Evolutionary conservation across 2,113 vertebrate genomes (phyloP), one percentile per base, ranked within the genome.

Genomic region (Rhinopomastus cyanomelas): DNA sequence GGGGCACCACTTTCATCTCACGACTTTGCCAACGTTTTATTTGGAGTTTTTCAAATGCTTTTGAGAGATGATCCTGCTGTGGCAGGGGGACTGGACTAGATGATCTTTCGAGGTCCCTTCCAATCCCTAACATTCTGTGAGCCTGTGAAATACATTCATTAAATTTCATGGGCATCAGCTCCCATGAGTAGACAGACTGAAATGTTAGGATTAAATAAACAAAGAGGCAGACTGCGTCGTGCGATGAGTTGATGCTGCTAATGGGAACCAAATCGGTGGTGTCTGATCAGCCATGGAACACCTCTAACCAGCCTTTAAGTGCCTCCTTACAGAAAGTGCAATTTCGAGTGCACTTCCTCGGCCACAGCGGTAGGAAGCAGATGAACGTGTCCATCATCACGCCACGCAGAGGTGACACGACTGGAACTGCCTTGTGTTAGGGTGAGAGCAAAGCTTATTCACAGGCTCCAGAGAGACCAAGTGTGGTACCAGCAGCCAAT

Each of bases 401-500:
- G 9, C 11, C 85, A 59, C 16, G 46, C n/a, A 85, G 59, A 65
- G 15, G 62, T 65, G 90, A 81, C 48, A 73, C 56, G 83, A 36
- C 44, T 15, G 22, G 48, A 92, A 82, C 59, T 52, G 20, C 22
- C 29, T 26, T 62, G 18, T 36, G 30, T 62, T 53, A 46, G n/a
- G 46, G 46, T 19, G 37, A 91, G 15, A 86, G 37, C 9, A 79
- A 91, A 91, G 32, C 27, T 87, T 75, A 71, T 90, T 94, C 91
- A 69, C 57, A 91, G 60, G 34, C 52, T 89, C 56, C 26, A 59
- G 64, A 60, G 74, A 90, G 68, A 71, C 59, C 51, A 87, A 81
- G 32, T 71, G 67, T 79, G 48, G 46, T 60, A 68, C 18, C 23
- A 80, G 67, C 36, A 94, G 75, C 69, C 94, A 94, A 72, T 75